Evolutionary conservation across 2,797 vertebrate species (phyloP), one percentile per base, ranked within the genome.

Genomic region (Phrynocephalus vlangalii): DNA sequence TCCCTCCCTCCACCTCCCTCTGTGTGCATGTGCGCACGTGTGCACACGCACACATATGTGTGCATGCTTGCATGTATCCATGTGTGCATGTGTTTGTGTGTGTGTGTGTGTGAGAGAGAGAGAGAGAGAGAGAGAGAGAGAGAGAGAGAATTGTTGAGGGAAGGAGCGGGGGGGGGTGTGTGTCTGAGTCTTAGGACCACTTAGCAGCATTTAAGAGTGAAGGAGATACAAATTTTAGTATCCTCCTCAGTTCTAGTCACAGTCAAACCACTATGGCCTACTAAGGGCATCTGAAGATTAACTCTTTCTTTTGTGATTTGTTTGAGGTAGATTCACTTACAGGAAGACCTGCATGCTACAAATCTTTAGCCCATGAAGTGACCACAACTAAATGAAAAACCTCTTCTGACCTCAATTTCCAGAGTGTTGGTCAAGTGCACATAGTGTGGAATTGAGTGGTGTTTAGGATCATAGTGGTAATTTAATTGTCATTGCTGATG

Each of bases 401-500:
- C 24, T 18, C 66, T 63, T 24, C 68, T 79, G 56, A 79, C 28
- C 50, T 20, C 52, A 79, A 71, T 79, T 86, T 83, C 88, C 73
- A 68, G 80, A 38, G 78, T 70, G 6, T 88, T 88, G 83, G 11
- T 48, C 60, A 88, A 91, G 60, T 15, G 44, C 1, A 63, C 1
- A 72, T 66, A 84, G 44, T 33, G 30, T 78, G 44, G 79, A 60
- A 13, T 83, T 86, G 83, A 87, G 38, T 87, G 87, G 52, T 85
- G 44, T 88, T 78, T 83, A 68, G 91, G 78, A 87, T 50, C 2
- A 80, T 81, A 85, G 52, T 79, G 44, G 20, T 89, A 85, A 88
- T 90, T 91, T 88, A 91, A 10, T 52, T 95, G n/a, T 86, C 11
- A 16, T 88, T 94, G 91, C 52, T 79, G 87, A 84, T 79, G 67